These are phyloP conservation scores for Drosophila nannoptera DNA, from an alignment of 1,140 invertebrate species.

Conservation along the genomic window DNA sequence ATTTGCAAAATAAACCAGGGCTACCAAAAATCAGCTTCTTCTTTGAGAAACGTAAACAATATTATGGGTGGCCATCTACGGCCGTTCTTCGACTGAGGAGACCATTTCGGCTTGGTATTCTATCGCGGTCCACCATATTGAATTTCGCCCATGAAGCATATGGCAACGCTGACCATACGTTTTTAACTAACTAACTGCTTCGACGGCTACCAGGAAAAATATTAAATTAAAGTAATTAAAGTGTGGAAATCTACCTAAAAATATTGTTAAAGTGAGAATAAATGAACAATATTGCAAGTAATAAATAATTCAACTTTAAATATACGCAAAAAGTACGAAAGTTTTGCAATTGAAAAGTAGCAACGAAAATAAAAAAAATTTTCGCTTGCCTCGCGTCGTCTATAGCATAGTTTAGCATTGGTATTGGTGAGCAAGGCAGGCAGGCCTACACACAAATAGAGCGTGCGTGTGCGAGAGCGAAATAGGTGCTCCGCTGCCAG, in stretches of 20 bases:
- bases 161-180: constrained; percentile 44
- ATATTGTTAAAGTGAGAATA: constrained; percentile 61
- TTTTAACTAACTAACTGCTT: constrained; percentile 39
- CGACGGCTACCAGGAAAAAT: constrained; percentile 59
- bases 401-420: constrained; percentile 34
- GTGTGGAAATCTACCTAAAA: constrained; percentile 49
- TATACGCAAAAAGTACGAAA: constrained; percentile 47
- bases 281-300: constrained; percentile 58
- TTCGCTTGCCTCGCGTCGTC: constrained; percentile 52
- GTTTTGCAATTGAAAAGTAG: constrained; percentile 44
- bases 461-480: constrained; percentile 34
- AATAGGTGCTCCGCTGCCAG: constrained; percentile 46
- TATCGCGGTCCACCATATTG: constrained; percentile 51
- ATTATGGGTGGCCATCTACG: constrained; percentile 22
- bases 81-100: constrained; percentile 1
- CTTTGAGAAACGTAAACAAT: constrained; percentile 42
- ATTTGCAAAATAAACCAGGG: constrained; percentile 49
- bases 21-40: constrained; percentile 28
- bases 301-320: constrained; percentile 46
- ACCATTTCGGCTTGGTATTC: constrained; percentile 23
- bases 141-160: constrained; percentile 35
- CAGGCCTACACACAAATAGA: constrained; percentile 22
- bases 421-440: constrained; percentile 40
- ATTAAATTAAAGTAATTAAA: constrained; percentile 53
- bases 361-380: constrained; percentile 28